phyloP scores from a whole-genome alignment of 2,797 vertebrate genomes.

The Steatocranus sp. region DNA sequence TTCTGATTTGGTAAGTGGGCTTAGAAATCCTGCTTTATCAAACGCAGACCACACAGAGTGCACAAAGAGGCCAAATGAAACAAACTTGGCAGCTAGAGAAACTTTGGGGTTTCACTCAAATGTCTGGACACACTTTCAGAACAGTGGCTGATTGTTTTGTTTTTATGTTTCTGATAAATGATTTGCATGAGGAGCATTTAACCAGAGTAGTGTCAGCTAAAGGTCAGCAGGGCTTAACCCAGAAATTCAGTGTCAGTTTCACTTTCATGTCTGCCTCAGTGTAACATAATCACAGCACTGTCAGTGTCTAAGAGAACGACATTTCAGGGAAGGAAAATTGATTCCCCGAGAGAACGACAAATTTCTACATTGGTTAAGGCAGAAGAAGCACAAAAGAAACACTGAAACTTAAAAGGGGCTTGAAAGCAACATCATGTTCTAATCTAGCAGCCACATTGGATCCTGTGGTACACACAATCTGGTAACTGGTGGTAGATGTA shows the following conservation, averaged over 20 bases:
- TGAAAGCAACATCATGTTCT: slow-evolving; percentile 4
- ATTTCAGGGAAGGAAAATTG: background rate
- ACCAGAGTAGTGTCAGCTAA: background rate
- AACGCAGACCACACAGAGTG: background rate
- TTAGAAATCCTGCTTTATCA: background rate
- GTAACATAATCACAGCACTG: background rate
- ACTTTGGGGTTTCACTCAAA: background rate
- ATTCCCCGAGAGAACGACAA: background rate
- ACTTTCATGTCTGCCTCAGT: background rate
- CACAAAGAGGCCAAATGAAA: background rate
- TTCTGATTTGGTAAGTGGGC: background rate
- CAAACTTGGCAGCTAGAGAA: background rate
- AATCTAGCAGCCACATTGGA: background rate
- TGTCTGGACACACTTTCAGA: background rate
- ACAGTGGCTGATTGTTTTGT: background rate
- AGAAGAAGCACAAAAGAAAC: background rate
- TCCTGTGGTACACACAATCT: background rate
- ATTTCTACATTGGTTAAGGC: background rate
- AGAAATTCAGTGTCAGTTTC: background rate
- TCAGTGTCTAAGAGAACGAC: fast-evolving
- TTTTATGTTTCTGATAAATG: background rate
- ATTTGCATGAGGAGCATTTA: background rate
- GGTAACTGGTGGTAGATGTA: background rate
- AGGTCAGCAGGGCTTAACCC: background rate
- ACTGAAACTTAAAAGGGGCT: background rate